A percentile compares a stretch with the other conserved stretches of the same genome.
Evolutionary conservation across 2,113 vertebrate genomes (phyloP).

Genomic region (Pavo muticus): DNA sequence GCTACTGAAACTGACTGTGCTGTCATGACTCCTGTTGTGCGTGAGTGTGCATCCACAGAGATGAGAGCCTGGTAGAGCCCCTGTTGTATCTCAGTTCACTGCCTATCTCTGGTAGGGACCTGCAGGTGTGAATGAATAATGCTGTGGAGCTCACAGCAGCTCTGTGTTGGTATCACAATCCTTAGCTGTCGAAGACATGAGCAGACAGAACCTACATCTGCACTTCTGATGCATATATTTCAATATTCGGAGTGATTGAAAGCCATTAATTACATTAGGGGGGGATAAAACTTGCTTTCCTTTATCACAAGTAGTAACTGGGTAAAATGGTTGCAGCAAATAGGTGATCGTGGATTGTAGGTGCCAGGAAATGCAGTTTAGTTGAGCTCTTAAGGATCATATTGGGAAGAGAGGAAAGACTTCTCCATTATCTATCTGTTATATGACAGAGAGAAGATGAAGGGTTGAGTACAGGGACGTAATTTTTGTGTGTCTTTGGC

Average conservation of each 20-base stretch:
- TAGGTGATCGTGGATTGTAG: not conserved
- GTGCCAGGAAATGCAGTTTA: not conserved
- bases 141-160: not conserved
- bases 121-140: not conserved
- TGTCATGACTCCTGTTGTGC: conserved; percentile 39
- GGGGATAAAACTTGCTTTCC: not conserved
- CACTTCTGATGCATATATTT: not conserved
- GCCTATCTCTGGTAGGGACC: not conserved
- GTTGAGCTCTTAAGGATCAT: not conserved
- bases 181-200: not conserved
- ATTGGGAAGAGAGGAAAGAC: not conserved
- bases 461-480: not conserved
- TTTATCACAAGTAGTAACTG: not conserved
- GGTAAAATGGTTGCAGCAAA: not conserved
- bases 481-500: not conserved
- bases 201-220: not conserved
- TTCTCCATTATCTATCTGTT: accelerated
- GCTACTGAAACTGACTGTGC: not conserved
- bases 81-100: not conserved
- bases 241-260: not conserved
- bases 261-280: not conserved
- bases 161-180: not conserved
- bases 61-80: not conserved
- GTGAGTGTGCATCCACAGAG: not conserved
- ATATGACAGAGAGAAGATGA: not conserved